These are phyloP conservation scores for Mayetiola destructor DNA, from an alignment of 2,888 invertebrate species.

Conservation along the genomic window DNA sequence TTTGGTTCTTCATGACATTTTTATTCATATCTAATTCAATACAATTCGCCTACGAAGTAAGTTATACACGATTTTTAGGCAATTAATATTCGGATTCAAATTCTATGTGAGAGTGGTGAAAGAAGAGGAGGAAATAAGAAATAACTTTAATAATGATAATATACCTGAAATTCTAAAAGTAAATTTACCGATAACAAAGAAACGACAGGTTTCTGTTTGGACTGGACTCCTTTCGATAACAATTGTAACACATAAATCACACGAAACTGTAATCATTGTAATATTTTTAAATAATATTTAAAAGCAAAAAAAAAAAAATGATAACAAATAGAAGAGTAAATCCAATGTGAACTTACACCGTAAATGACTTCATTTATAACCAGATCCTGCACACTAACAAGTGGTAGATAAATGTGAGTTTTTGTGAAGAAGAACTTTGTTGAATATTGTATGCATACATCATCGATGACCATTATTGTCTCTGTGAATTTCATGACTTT, in stretches of 20 bases:
- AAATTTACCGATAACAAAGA: conserved; percentile 31
- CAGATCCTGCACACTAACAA: conserved; percentile 29
- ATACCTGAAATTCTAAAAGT: neutral
- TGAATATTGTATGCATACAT: conserved; percentile 32
- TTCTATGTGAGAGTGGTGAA: conserved; percentile 21
- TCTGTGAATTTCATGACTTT: conserved; percentile 23
- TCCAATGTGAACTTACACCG: conserved; percentile 26
- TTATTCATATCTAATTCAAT: neutral
- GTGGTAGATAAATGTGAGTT: conserved; percentile 28
- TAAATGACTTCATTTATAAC: conserved; percentile 37
- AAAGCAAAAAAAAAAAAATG: conserved; percentile 12
- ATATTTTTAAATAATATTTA: conserved; percentile 12
- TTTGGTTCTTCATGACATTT: neutral
- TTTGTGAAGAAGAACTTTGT: conserved; percentile 27
- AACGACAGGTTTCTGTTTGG: conserved; percentile 29
- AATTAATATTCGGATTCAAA: conserved; percentile 30
- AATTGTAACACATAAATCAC: conserved; percentile 33
- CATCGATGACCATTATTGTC: conserved; percentile 26
- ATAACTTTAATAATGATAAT: conserved; percentile 7
- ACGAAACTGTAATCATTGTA: conserved; percentile 32
- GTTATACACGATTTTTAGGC: conserved; percentile 30
- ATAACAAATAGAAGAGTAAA: neutral
- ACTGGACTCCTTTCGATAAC: conserved; percentile 30
- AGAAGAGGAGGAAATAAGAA: conserved; percentile 19
- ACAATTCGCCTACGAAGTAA: conserved; percentile 16